Evolutionary conservation across 2,797 vertebrate species (phyloP), one percentile per base, ranked within the genome.

Genomic region (Phoebastria nigripes): DNA sequence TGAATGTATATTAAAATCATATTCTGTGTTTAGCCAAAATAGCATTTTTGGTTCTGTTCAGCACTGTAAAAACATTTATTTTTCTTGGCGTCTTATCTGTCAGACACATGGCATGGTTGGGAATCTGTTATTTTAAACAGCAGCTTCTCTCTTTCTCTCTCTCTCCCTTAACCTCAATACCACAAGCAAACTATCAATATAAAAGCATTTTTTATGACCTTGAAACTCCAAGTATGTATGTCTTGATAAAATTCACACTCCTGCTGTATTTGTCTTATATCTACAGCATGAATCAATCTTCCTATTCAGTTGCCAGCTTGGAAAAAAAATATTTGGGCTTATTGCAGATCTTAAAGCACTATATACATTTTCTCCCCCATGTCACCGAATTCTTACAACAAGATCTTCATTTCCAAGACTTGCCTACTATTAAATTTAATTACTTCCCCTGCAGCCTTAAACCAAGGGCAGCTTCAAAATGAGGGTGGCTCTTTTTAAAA

Each of bases 91-190:
- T 94, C 91, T 94, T 91, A 93, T 81, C 78, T 95, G 85, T 80
- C 96, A 95, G 92, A 90, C 84, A 95, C 91, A 86, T 94, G 94
- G 94, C 83, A 39, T 95, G 77, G 61, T 58, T 94, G 86, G 82
- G 85, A 96, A 97, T 89, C 85, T 95, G 89, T 96, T 94, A 94
- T 96, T 97, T 97, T 96, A 96, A 97, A 90, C 91, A 89, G 93
- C 85, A 67, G 19, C 24, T 92, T 92, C 90, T 87, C 70, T 77
- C 41, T 90, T 21, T 42, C 37, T 82, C 28, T 44, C 39, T 49
- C 52, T 93, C 62, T 91, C 69, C 81, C 90, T 94, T 61, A 94
- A 92, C 84, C 82, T 90, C 88, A 76, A 54, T 73, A 66, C 76
- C 10, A 25, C 52, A 78, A 95, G 93, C 18, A 86, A 97, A 83